Percentiles rank a stretch among this genome's conserved stretches.
These are phyloP conservation scores for Melanotaenia parkinsoni DNA, from an alignment of 2,797 vertebrate species.

Conservation along the genomic window DNA sequence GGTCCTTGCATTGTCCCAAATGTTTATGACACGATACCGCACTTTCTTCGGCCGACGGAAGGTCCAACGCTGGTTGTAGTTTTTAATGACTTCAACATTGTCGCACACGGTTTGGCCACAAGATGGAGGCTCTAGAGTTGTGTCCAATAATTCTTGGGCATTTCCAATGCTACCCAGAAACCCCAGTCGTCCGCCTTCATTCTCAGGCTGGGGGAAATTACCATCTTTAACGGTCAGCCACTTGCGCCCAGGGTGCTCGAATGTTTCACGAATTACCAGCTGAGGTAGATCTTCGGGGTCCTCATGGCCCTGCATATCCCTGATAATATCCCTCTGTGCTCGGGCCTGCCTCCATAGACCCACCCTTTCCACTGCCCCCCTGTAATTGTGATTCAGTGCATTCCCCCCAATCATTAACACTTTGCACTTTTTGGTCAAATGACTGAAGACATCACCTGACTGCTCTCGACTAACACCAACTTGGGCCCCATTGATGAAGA, in stretches of 20 bases:
- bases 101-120: constrained; percentile 97
- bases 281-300: constrained; percentile 87
- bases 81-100: constrained; percentile 90
- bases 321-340: constrained; percentile 90
- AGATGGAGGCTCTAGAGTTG: constrained; percentile 90
- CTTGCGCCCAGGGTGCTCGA: constrained; percentile 88
- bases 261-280: constrained; percentile 93
- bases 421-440: constrained; percentile 95
- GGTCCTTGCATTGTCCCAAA: constrained; percentile 85
- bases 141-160: constrained; percentile 87
- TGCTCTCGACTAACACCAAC: constrained; percentile 93
- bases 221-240: constrained; percentile 90
- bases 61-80: constrained; percentile 91
- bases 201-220: constrained; percentile 85
- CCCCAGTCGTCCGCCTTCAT: constrained; percentile 79
- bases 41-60: constrained; percentile 92
- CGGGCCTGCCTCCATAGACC: constrained; percentile 92
- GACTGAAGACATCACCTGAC: constrained; percentile 94
- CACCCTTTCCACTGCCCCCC: constrained; percentile 91
- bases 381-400: constrained; percentile 92
- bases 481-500: constrained; percentile 96
- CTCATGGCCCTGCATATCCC: constrained; percentile 88
- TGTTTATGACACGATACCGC: constrained; percentile 93
- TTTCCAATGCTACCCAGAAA: constrained; percentile 70
- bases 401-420: constrained; percentile 96